Base-by-base conservation (phyloP, 2,888 invertebrate genomes). In the Koerneria pararmatus region DNA sequence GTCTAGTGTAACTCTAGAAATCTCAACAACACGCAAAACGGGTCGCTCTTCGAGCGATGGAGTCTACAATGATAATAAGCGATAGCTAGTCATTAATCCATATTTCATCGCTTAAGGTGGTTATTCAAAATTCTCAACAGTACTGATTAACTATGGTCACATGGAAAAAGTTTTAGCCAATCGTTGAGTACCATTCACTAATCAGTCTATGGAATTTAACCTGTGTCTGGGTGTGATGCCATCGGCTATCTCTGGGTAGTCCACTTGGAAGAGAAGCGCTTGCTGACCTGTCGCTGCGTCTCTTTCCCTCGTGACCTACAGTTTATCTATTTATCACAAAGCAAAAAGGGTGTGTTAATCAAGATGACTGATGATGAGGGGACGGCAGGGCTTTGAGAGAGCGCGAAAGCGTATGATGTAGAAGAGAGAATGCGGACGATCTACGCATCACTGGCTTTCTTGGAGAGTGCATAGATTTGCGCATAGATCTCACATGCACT, bases 211-310 rank as follows among this genome's bases (percentile, higher is more conserved):
- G 29, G 11, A 41, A 11, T 15, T 53, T 15, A 1, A 67, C 69
- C 98, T 89, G 85, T 98, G 97, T 22, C 95, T 73, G 24, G 89
- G 70, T 29, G 83, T 77, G 37, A 87, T 83, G 22, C 84, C 84
- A 31, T 88, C 87, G 19, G 85, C 85, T 60, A 88, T 87, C 76
- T 87, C 87, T 3, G 87, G 84, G 89, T 87, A 87, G 72, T 87
- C 87, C 74, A 87, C 75, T 75, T 98, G 98, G 84, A 97, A 98
- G 0, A 98, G 87, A 66, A 99, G 87, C 83, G 95, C 95, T 84
- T 98, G 98, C 82, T 99, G 98, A 0, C 91, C 92, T 82, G 89
- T 90, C 82, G 93, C 93, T 11, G 93, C 91, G 83, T 97, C 97
- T 69, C 95, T 89, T 85, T 98, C 98, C 84, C 98, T 97, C 0